Evolutionary conservation across 2,113 vertebrate genomes (phyloP).

Genomic region (Lasiurus borealis): DNA sequence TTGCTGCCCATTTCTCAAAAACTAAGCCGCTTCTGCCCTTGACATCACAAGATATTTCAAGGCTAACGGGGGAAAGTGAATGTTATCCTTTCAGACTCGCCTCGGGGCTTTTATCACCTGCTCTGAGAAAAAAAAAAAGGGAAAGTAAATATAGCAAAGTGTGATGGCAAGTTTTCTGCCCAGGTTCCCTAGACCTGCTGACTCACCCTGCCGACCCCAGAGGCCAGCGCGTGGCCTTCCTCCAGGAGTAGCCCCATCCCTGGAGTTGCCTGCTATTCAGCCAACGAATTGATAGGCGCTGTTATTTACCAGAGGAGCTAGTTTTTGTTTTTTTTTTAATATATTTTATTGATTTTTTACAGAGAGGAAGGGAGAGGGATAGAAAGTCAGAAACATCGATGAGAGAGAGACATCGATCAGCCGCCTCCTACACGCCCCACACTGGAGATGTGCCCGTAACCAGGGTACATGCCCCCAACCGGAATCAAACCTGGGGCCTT

Average conservation of each 20-base stretch:
- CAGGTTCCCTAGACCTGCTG: constrained; percentile 59
- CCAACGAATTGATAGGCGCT: neutral
- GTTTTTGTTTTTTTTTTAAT: no score
- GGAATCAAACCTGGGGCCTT: no score
- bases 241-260: fast-evolving
- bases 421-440: no score
- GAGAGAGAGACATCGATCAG: no score
- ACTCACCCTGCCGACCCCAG: neutral
- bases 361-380: no score
- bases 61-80: neutral
- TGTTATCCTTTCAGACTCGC: constrained; percentile 47
- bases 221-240: neutral
- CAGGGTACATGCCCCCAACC: no score
- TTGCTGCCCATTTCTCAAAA: neutral
- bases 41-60: constrained; percentile 40
- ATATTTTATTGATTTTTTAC: no score
- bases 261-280: fast-evolving
- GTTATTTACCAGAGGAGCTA: neutral
- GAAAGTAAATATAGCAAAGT: constrained; percentile 77
- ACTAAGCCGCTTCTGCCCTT: neutral
- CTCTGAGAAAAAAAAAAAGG: constrained; percentile 70
- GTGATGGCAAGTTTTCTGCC: constrained; percentile 63
- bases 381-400: no score
- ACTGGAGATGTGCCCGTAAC: no score
- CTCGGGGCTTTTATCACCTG: constrained; percentile 67